Base-by-base conservation (phyloP, 2,888 invertebrate genomes). In the Coelopa pilipes region DNA sequence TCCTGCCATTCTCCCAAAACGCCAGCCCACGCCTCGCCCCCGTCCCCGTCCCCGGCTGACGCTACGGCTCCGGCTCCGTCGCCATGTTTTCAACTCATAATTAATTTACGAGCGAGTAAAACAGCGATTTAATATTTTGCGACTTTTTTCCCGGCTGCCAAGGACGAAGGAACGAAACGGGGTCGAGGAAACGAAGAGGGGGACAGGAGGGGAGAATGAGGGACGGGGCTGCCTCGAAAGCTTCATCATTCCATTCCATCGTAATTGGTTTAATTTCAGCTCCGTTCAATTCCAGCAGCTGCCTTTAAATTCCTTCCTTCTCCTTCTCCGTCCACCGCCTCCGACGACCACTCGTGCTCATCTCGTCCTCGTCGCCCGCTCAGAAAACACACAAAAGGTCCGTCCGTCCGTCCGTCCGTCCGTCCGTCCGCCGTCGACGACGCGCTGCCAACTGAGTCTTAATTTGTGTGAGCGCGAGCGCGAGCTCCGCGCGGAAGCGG, bases 251-350 rank as follows among this genome's bases (percentile, higher is more conserved):
- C 17, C 65, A 65, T 55, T 45, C 17, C 62, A 53, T 49, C 62
- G 50, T 70, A 70, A 70, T 70, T 70, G 70, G 70, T 70, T 70
- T 62, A 70, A 70, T 70, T 70, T 70, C 50, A 70, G 62, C 62
- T 70, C 49, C 62, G 34, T 34, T 34, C 34, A 34, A 34, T 70
- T 62, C 17, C 49, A 70, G 70, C 70, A 70, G 70, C 70, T 70
- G 70, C 50, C 62, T 63, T 70, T 47, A 65, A 65, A 65, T 46
- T 65, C 17, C 65, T 46, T n/a, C 47, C 21, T 59, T 17, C 24
- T 17, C 57, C 24, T 12, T 17, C 24, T 4, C 17, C 24, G 19
- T 1, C 21, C 11, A 17, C 10, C 57, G 57, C 57, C 24, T 9
- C 21, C 19, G 49, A 13, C n/a, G 5, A 10, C 55, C 55, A 9